Base-by-base conservation (phyloP, 1,140 invertebrate genomes). In the Brachionus paranguensis region DNA sequence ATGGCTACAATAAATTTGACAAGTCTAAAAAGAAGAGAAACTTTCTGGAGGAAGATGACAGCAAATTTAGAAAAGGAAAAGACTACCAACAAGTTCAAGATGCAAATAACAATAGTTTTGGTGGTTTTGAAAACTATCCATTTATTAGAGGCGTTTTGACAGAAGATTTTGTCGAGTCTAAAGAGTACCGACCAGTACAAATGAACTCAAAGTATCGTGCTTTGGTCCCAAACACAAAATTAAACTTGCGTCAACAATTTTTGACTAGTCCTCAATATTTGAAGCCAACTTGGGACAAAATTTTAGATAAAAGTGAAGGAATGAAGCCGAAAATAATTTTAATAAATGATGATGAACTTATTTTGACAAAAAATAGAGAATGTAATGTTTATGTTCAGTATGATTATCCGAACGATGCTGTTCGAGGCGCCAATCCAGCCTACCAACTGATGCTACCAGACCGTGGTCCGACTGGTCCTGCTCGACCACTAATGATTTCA, bases 341-440 rank as follows among this genome's bases (percentile, higher is more conserved):
- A 10, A 83, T 83, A 45, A 24, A 68, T 20, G 81, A 83, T 55
- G 81, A 83, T 72, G 81, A 83, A 37, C 20, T 47, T 43, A 83
- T 83, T 33, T 33, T 83, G 4, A 68, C 81, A 10, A 53, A 53
- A 33, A 70, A 83, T 72, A 37, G 47, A 37, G 33, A 83, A 20
- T 68, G 60, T 17, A 68, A 68, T 72, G 33, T 83, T 37, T 83
- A 83, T 83, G 81, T 83, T 70, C 81, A 83, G 20, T 83, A 83
- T 41, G 60, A 43, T 43, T 83, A 70, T 83, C 17, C 37, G 37
- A 68, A 83, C 24, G 81, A 83, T 50, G 81, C 43, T 70, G 81
- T 83, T 3, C 37, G 43, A 43, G 81, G 81, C 10, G 64, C 64
- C n/a, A 53, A 83, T 72, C 27, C 5, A 70, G 81, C 81, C 20